Conservation (phyloP, 2,888 invertebrate species). For the Drosophila kanekoi region DNA sequence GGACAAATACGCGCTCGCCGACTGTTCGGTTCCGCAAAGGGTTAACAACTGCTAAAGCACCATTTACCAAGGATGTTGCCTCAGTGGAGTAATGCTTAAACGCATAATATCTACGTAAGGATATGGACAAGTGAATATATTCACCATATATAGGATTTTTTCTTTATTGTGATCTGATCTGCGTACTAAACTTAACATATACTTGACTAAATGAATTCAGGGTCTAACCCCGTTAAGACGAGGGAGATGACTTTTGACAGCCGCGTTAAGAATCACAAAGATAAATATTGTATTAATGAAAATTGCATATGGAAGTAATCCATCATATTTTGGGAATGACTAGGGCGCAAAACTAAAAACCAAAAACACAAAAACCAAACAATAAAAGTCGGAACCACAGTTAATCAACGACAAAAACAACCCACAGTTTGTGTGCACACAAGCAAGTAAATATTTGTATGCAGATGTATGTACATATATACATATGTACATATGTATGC, state of each 20-base stretch:
- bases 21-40: not conserved
- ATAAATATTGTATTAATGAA: conserved; percentile 69
- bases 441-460: conserved; percentile 1
- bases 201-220: too few relatives aligned
- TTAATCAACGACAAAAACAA: conserved; percentile 72
- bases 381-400: conserved; percentile 72
- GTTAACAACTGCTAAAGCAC: not conserved
- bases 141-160: not conserved
- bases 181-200: too few relatives aligned
- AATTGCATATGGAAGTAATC: conserved; percentile 83
- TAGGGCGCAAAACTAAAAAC: conserved; percentile 55
- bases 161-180: too few relatives aligned
- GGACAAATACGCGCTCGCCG: not conserved
- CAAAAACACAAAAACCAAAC: conserved; percentile 38
- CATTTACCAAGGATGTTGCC: conserved; percentile 3
- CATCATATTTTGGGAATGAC: conserved; percentile 68
- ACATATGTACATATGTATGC: conserved; percentile 10
- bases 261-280: conserved; percentile 44
- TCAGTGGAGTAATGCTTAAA: not conserved
- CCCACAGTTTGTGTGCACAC: conserved; percentile 23
- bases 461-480: not conserved
- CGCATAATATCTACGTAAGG: not conserved
- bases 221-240: too few relatives aligned
- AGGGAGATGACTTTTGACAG: conserved; percentile 22
- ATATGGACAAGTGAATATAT: conserved; percentile 6